Evolutionary conservation across 2,888 invertebrate species (phyloP).

Genomic region (Acanthacorydalis orientalis): DNA sequence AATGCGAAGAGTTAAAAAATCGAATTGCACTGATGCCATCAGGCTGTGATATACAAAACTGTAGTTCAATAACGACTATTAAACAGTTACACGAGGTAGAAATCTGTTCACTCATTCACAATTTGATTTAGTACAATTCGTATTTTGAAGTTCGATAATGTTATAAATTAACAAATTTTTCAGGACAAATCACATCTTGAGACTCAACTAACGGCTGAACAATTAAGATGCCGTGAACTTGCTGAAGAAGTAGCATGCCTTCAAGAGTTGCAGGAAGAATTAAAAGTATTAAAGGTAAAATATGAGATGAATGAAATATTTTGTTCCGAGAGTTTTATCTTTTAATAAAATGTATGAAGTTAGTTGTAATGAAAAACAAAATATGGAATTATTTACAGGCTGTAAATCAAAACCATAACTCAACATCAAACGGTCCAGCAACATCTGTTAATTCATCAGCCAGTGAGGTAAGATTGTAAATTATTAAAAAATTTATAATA

Average conservation of each 20-base stretch:
- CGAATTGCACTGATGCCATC: constrained; percentile 4
- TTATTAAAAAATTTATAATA: background rate
- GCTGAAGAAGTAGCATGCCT: constrained; percentile 7
- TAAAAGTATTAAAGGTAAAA: constrained; percentile 5
- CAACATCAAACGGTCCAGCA: background rate
- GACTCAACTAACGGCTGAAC: constrained; percentile 7
- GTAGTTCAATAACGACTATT: background rate
- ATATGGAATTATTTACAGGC: background rate
- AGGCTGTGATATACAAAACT: constrained; percentile 6
- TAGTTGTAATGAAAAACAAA: background rate
- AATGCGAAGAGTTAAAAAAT: constrained; percentile 10
- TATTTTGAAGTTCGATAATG: background rate
- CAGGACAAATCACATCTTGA: constrained; percentile 8
- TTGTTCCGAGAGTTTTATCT: background rate
- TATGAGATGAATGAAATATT: background rate
- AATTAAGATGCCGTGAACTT: constrained; percentile 7
- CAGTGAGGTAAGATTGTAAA: background rate
- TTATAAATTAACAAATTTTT: background rate
- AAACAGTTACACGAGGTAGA: background rate
- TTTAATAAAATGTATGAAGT: background rate
- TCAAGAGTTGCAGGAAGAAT: background rate
- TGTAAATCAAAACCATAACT: background rate
- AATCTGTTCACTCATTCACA: background rate
- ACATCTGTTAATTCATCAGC: background rate
- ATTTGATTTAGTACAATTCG: too few species aligned